Base-by-base conservation (phyloP, 1,140 invertebrate species). In the Hycleus cichorii region DNA sequence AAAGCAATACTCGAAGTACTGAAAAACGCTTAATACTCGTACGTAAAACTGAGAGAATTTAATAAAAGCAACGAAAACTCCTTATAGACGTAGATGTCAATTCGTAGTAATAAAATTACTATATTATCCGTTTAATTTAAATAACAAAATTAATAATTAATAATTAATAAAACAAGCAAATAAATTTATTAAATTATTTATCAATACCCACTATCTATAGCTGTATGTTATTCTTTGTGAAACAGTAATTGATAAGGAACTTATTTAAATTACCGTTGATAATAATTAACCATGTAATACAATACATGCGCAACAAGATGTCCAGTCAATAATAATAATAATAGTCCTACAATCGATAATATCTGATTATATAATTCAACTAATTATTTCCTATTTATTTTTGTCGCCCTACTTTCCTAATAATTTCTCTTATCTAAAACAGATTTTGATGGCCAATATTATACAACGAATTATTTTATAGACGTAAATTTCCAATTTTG, bases 1-100 rank as follows among this genome's bases (percentile, higher is more conserved):
- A 52, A 52, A 61, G 60, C 55, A 62, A 62, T 62, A 62, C 47
- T 51, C 46, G 47, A 61, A 32, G 53, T 61, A 62, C 56, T 48
- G 46, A 58, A 62, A 62, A 62, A 52, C 60, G 60, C 60, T 62
- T 62, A 57, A 62, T 62, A 62, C 44, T 58, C 60, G 55, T 62
- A 62, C 60, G 60, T 62, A 62, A 62, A 42, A 62, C 43, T 56
- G 26, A 51, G 43, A 48, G 47, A 58, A 57, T 54, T 58, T 54
- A 62, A 58, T 49, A 49, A 43, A 49, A 57, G 60, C 60, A 62
- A 62, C 60, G 60, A 62, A 32, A 42, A 62, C 49, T 54, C 48
- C 51, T 61, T 42, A 42, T 3, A 58, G 49, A 53, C 45, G 55
- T 62, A 62, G 55, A 62, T 49, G 56, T 58, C 60, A 58, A 62